A percentile compares a stretch with the other conserved stretches of the same genome.
Conservation (phyloP, 2,888 invertebrate species). For the Harpalus rufipes region DNA sequence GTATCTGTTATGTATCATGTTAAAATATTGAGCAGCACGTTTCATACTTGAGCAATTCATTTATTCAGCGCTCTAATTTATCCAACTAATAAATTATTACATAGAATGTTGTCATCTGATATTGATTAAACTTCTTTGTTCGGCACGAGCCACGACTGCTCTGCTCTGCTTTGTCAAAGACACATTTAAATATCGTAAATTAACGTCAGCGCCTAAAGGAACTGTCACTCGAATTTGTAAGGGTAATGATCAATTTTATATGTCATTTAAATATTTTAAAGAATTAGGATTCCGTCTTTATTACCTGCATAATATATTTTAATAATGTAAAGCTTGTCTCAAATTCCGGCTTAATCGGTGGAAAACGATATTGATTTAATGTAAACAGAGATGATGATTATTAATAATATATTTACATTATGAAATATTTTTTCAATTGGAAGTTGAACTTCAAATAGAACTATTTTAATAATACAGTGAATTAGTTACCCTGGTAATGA, state of each 20-base stretch:
- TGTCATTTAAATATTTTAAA: slow-evolving; percentile 14
- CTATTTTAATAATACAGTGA: too few species aligned
- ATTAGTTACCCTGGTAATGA: too few species aligned
- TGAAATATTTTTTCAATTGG: too few species aligned
- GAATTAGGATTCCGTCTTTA: not conserved
- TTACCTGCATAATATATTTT: not conserved
- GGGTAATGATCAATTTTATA: slow-evolving; percentile 26
- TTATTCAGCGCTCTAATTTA: slow-evolving; percentile 46
- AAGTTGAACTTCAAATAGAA: too few species aligned
- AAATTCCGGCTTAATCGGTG: not conserved
- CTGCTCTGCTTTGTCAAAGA: slow-evolving; percentile 23
- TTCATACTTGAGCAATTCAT: slow-evolving; percentile 17
- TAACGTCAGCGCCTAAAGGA: slow-evolving; percentile 19
- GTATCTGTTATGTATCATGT: too few species aligned
- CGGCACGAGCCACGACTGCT: not conserved
- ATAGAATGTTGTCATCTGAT: slow-evolving; percentile 44
- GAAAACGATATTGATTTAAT: not conserved
- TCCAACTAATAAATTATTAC: slow-evolving; percentile 47
- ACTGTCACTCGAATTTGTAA: not conserved
- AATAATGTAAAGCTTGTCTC: not conserved
- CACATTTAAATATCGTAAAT: slow-evolving; percentile 55
- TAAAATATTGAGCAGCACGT: slow-evolving; percentile 47
- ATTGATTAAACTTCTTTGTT: slow-evolving; percentile 56
- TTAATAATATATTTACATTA: too few species aligned
- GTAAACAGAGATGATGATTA: not conserved